These are phyloP conservation scores for Thalassaphorura encarpata DNA, from an alignment of 1,140 invertebrate genomes.

Conservation along the genomic window DNA sequence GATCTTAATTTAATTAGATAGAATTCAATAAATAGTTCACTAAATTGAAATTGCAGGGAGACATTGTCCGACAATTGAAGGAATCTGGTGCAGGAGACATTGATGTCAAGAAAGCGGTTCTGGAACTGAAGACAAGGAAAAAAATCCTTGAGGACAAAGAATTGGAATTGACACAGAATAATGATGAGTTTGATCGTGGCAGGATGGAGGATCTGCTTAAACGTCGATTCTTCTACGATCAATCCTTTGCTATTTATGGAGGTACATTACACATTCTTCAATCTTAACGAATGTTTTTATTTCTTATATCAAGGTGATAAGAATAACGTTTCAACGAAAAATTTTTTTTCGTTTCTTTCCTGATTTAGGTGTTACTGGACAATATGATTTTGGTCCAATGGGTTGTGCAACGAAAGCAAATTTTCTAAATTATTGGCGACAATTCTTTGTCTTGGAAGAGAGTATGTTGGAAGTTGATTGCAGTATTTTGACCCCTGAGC, in stretches of 20 bases:
- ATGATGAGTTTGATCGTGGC: constrained; percentile 69
- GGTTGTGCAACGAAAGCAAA: constrained; percentile 97
- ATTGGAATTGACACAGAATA: constrained; percentile 61
- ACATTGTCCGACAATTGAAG: constrained; percentile 79
- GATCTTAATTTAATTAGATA: neutral
- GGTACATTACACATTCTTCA: constrained; percentile 50
- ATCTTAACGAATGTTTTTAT: neutral
- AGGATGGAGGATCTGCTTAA: constrained; percentile 97
- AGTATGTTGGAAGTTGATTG: constrained; percentile 99
- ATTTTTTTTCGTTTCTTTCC: constrained; percentile 18
- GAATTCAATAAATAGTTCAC: constrained; percentile 12
- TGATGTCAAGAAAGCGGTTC: constrained; percentile 86
- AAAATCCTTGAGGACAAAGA: constrained; percentile 91
- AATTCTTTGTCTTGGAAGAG: constrained; percentile 93
- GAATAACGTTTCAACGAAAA: too few species aligned
- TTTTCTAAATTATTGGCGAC: constrained; percentile 84
- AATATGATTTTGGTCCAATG: constrained; percentile 99
- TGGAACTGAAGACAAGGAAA: constrained; percentile 82
- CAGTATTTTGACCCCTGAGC: constrained; percentile 91
- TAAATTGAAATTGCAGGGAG: constrained; percentile 57
- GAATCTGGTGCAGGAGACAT: constrained; percentile 72
- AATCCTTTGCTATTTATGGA: constrained; percentile 99
- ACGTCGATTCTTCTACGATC: constrained; percentile 95
- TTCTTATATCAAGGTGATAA: too few species aligned
- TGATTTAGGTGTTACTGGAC: constrained; percentile 52